A percentile compares a stretch with the other conserved stretches of the same genome.
phyloP scores from a whole-genome alignment of 2,113 vertebrate species.

The Indri indri region DNA sequence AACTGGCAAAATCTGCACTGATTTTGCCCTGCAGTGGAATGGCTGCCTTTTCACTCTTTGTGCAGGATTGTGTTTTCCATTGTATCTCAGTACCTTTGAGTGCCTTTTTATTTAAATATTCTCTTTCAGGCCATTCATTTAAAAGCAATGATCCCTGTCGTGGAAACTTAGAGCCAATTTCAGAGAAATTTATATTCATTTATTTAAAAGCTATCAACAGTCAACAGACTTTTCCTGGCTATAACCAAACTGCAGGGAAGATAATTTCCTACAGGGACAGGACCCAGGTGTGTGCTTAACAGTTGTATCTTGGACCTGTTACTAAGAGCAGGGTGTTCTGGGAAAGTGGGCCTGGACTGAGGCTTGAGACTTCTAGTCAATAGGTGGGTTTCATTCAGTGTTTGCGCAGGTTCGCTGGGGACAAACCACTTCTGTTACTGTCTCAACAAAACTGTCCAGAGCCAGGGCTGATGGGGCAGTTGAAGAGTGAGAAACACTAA shows the following conservation, averaged over 20 bases:
- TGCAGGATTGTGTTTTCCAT: not conserved
- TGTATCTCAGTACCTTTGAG: not conserved
- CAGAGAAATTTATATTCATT: not conserved
- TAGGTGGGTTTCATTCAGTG: not conserved
- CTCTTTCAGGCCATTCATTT: not conserved
- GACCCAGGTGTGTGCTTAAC: not conserved
- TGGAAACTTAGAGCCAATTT: not conserved
- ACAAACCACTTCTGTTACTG: not conserved
- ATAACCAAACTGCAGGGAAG: not conserved
- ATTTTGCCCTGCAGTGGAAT: not conserved
- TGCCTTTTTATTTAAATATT: not conserved
- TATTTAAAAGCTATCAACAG: not conserved
- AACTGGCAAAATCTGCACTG: not conserved
- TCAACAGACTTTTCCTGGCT: not conserved
- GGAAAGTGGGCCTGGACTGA: not conserved
- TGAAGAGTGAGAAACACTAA: not conserved
- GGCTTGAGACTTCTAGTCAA: not conserved
- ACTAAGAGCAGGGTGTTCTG: not conserved
- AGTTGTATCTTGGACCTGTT: not conserved
- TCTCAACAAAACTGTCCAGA: not conserved
- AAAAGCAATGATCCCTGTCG: not conserved
- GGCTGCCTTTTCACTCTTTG: not conserved
- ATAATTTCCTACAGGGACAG: not conserved
- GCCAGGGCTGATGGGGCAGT: too few species aligned
- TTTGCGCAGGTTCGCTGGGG: not conserved